Base-by-base conservation (phyloP, 2,888 invertebrate genomes). In the Drosophila mercatorum region DNA sequence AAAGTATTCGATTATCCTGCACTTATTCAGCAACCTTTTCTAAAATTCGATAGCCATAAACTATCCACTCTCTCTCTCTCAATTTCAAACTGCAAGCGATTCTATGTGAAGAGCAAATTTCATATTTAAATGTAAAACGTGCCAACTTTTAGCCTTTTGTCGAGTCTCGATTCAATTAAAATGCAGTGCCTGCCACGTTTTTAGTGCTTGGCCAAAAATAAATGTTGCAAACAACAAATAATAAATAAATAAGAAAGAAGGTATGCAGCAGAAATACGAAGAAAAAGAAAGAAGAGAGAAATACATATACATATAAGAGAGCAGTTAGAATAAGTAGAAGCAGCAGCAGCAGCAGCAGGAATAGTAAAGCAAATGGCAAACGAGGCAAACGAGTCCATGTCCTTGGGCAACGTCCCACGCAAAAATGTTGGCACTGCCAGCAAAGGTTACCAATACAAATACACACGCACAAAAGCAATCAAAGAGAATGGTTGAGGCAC, bases 351-450 rank as follows among this genome's bases (percentile, higher is more conserved):
- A 52, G 62, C 52, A 57, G 31, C 44, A 14, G 60, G 58, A 72
- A 77, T 80, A 75, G 80, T 67, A 47, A 80, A 70, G 76, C 72
- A 78, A 80, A 68, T 72, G 78, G 81, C 62, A 70, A 73, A 67
- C 77, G 71, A 56, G 77, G 79, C 78, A 65, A 78, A 77, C 74
- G 79, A 86, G 82, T 90, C 90, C 86, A 87, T 88, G 86, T 87
- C 86, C 86, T 87, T 87, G 86, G 86, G 86, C 86, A 88, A 90
- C 86, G 89, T 87, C 86, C 86, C 86, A 90, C 86, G 89, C 89
- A 87, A 86, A 86, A 83, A 83, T 80, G 74, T 89, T 80, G 60
- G 80, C 72, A 76, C 66, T 72, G 72, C 76, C 62, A 75, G 80
- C 71, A 83, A 83, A 83, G 89, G 89, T 89, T 89, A 87, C 80